Base-by-base conservation (phyloP, 64 coral and sea anemone genomes). In the Pocillopora verrucosa region DNA sequence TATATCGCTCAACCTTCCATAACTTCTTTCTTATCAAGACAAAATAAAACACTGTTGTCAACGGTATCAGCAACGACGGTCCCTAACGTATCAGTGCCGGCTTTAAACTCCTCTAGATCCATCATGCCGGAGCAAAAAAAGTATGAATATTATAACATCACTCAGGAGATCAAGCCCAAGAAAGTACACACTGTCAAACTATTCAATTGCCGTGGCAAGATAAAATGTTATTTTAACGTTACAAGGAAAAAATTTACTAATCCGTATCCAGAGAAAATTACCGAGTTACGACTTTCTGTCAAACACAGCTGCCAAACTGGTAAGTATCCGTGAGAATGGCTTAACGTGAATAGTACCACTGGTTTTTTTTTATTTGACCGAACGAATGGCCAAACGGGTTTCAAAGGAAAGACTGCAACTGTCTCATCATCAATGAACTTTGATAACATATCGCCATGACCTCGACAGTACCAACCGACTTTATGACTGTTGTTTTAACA, bases 261-360 rank as follows among this genome's bases (percentile, higher is more conserved):
- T 35, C 79, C 79, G 7, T 81, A 81, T 81, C 10, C 5, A 13
- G 15, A 36, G 0, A 81, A 63, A 16, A 60, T 62, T 16, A 62
- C 79, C 16, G 9, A 13, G 30, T n/a, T 81, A 1, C 79, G 79
- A 61, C 22, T 81, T 13, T 81, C 36, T 81, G 36, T 81, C 25
- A 81, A 30, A 34, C 59, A 61, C 79, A 81, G 79, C 79, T 81
- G 79, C 63, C 79, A 81, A 62, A 24, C 26, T 34, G 79, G 79
- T 81, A 62, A 36, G 79, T 14, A 62, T 63, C 61, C 19, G 57
- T 76, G 36, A 75, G 59, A 60, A 67, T 67, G n/a, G 7, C 16
- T 67, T 16, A 67, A 11, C 59, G 14, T 60, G 59, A 60, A 30
- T 30, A 30, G 30, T 30, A 30, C 30, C 30, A 30, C 30, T 30